Evolutionary conservation across 2,888 invertebrate species (phyloP).

Genomic region (Melinaea menophilus): DNA sequence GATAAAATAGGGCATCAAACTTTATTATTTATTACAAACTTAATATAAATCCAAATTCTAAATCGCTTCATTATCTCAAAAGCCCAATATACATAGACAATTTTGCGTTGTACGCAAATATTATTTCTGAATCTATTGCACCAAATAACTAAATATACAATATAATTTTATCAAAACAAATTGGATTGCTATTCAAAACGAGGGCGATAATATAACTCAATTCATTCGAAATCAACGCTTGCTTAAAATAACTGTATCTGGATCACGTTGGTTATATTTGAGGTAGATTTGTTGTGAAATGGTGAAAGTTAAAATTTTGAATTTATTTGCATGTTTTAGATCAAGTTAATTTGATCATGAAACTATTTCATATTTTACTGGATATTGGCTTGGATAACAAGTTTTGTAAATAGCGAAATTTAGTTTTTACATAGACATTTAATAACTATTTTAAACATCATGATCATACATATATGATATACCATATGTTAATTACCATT

Average conservation of each 20-base stretch:
- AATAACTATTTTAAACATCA: too few relatives aligned
- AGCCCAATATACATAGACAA: neutral
- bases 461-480: too few relatives aligned
- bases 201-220: neutral
- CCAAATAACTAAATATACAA: neutral
- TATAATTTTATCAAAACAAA: neutral
- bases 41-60: neutral
- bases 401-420: too few relatives aligned
- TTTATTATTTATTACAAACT: too few relatives aligned
- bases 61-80: conserved; percentile 9
- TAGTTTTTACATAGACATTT: too few relatives aligned
- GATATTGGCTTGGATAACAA: too few relatives aligned
- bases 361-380: too few relatives aligned
- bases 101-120: neutral
- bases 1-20: neutral
- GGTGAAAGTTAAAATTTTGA: too few relatives aligned
- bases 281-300: too few relatives aligned
- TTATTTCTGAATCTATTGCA: neutral
- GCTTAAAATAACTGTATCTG: neutral
- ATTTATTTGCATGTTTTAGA: too few relatives aligned
- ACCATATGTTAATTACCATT: too few relatives aligned
- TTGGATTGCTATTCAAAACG: neutral
- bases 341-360: too few relatives aligned
- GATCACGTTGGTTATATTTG: neutral
- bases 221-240: neutral